Conservation (phyloP, 2,797 vertebrate genomes). For the Centroberyx gerrardi region DNA sequence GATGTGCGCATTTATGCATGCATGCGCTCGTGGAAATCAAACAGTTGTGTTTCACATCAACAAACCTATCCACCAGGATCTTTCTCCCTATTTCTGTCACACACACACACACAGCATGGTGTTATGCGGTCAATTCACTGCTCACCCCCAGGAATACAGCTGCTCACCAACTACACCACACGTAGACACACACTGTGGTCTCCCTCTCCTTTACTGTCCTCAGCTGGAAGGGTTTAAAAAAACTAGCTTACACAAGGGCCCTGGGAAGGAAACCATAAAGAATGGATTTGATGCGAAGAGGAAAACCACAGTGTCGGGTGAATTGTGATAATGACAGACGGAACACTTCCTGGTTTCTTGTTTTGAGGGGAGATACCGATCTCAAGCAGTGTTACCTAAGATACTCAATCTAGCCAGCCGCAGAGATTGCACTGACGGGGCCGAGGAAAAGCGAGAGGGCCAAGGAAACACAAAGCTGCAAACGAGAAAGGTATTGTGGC, state of each 20-base stretch:
- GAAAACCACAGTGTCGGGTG: conserved; percentile 73
- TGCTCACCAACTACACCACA: conserved; percentile 59
- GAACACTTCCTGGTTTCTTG: conserved; percentile 82
- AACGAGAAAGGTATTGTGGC: conserved; percentile 63
- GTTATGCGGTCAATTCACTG: conserved; percentile 81
- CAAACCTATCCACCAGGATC: conserved; percentile 50
- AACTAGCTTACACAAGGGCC: conserved; percentile 51
- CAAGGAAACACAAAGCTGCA: conserved; percentile 67
- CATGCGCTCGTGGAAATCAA: conserved; percentile 48
- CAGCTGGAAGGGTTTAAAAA: conserved; percentile 76
- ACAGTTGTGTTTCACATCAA: conserved; percentile 62
- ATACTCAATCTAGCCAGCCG: conserved; percentile 47
- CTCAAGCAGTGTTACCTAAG: conserved; percentile 71
- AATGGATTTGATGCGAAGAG: conserved; percentile 74
- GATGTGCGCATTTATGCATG: conserved; percentile 64
- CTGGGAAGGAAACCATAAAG: conserved; percentile 75
- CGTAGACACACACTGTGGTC: conserved; percentile 43
- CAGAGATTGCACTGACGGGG: conserved; percentile 50
- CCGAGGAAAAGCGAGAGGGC: conserved; percentile 62
- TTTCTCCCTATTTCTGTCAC: conserved; percentile 58
- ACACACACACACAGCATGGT: conserved; percentile 70
- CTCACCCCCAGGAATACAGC: conserved; percentile 69
- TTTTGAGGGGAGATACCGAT: conserved; percentile 76
- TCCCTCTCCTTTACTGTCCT: conserved; percentile 66
- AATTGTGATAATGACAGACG: conserved; percentile 79